A percentile compares a stretch with the other conserved stretches of the same genome.
These are phyloP conservation scores for Haemorhous mexicanus DNA, from an alignment of 2,113 vertebrate genomes.

Conservation along the genomic window DNA sequence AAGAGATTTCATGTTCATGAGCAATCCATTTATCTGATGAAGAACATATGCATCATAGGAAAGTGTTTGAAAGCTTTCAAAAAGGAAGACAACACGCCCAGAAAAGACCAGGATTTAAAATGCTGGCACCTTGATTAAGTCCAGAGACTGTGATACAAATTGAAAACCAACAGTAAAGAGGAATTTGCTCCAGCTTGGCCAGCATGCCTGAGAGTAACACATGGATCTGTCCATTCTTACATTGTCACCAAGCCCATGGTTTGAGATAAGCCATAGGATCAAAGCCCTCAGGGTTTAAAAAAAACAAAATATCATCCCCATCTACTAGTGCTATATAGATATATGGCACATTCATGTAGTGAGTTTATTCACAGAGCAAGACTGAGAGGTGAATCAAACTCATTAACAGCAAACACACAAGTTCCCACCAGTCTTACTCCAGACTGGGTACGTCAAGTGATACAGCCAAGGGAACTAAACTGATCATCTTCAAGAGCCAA, in stretches of 20 bases:
- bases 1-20: background rate
- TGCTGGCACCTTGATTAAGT: background rate
- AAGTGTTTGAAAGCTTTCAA: background rate
- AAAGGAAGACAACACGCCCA: background rate
- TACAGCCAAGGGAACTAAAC: background rate
- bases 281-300: background rate
- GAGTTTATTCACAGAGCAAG: background rate
- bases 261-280: background rate
- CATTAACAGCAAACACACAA: background rate
- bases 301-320: background rate
- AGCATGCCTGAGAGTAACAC: background rate
- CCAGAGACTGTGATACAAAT: background rate
- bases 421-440: background rate
- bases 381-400: background rate
- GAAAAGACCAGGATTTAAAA: background rate
- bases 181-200: background rate
- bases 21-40: background rate
- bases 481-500: background rate
- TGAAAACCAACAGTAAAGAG: background rate
- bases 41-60: background rate
- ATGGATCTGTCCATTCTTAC: background rate
- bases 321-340: background rate
- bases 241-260: background rate
- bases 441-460: background rate
- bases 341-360: background rate